These are phyloP conservation scores for Pseudopipra pipra DNA, from an alignment of 2,113 vertebrate genomes.

Conservation along the genomic window DNA sequence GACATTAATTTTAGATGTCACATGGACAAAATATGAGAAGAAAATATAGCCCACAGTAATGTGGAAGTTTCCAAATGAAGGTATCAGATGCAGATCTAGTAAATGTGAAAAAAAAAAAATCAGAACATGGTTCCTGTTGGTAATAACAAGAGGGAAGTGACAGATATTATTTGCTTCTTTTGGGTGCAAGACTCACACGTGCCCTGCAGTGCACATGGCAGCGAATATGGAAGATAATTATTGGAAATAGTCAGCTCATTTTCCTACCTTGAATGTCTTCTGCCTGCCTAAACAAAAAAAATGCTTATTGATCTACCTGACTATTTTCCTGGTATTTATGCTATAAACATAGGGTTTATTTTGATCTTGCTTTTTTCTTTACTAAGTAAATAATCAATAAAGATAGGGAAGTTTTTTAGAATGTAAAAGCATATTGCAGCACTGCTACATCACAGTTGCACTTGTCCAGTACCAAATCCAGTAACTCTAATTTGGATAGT, in stretches of 20 bases:
- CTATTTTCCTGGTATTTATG: background rate
- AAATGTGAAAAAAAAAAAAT: background rate
- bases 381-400: background rate
- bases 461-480: background rate
- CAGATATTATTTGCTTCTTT: background rate
- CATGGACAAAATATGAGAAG: background rate
- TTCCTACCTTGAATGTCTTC: background rate
- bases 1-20: background rate
- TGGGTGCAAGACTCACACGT: background rate
- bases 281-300: background rate
- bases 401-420: background rate
- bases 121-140: background rate
- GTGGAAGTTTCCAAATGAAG: background rate
- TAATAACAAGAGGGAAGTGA: background rate
- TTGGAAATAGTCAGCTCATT: background rate
- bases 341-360: background rate
- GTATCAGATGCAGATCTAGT: background rate
- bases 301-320: background rate
- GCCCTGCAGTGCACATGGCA: background rate
- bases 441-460: background rate
- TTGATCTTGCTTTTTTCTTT: background rate
- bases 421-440: background rate
- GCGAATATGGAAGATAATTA: background rate
- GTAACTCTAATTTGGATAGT: background rate
- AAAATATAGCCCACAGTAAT: background rate